Conservation (phyloP, 2,797 vertebrate species). For the Meriones psammophilus region DNA sequence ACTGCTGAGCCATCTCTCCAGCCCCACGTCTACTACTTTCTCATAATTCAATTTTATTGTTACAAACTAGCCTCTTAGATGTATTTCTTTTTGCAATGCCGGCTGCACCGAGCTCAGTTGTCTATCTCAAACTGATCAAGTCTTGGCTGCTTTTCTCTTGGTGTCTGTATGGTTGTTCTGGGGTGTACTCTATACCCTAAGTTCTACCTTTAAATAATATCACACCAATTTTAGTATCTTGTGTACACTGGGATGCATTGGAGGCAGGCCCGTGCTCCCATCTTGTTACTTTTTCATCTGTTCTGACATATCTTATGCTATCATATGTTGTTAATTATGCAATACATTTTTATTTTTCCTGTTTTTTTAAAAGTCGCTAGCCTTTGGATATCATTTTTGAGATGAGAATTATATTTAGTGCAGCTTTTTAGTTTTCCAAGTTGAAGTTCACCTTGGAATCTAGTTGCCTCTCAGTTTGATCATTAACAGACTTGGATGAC, state of each 20-base stretch:
- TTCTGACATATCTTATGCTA: neutral
- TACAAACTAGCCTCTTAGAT: neutral
- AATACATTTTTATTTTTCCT: neutral
- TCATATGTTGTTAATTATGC: neutral
- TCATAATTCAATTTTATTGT: neutral
- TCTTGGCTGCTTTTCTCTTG: neutral
- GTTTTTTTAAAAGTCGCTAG: neutral
- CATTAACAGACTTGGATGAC: neutral
- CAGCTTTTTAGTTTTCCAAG: neutral
- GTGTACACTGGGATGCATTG: accelerated
- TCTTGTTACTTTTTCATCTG: neutral
- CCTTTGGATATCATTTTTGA: neutral
- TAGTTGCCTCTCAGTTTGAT: neutral
- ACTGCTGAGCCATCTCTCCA: too few species aligned
- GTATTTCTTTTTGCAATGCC: neutral
- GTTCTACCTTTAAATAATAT: neutral
- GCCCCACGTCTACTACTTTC: neutral
- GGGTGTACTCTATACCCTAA: too few species aligned
- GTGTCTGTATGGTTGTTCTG: neutral
- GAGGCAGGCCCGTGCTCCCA: accelerated
- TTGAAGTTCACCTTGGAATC: neutral
- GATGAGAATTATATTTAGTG: neutral
- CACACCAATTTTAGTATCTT: neutral
- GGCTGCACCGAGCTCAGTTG: neutral
- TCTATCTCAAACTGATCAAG: neutral